Evolutionary conservation across 2,113 vertebrate species (phyloP), one percentile per base, ranked within the genome.

Genomic region (Syrrhaptes paradoxus): DNA sequence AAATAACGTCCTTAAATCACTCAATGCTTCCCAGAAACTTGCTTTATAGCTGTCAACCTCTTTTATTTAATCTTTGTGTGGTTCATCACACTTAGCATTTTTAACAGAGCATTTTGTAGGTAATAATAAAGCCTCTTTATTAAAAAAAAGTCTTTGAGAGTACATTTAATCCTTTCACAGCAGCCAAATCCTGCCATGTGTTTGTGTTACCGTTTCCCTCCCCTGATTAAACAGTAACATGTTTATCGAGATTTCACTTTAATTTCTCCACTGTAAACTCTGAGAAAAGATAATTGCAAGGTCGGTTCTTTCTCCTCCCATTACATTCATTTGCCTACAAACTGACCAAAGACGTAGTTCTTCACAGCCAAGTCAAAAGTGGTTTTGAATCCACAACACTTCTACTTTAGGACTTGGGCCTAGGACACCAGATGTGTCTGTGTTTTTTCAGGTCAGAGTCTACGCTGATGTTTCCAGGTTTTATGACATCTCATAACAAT

Each of bases 211-310:
- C 11, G 62, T 96, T 94, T 82, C 87, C 79, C 87, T 97, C 70
- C 93, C 92, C 76, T 4, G 45, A 97, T 96, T 97, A 91, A 97
- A 97, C 38, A 93, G 67, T 74, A 95, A 97, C 93, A 90, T 86
- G 87, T 88, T 97, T 96, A 95, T 96, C 75, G 16, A 96, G 70
- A 83, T 84, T 94, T 89, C 92, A 88, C 87, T 90, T 95, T 67
- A 93, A 95, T 96, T 96, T 97, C 93, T 95, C 63, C 57, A 82
- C 75, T 29, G 78, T 75, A 84, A 71, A 93, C 82, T 96, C 85
- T 28, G 78, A 80, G 66, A 86, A 95, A 89, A 90, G 61, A 46
- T 85, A 95, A 95, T 73, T 71, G 90, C 92, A 78, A 61, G 29
- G 48, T 38, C 93, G 91, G 25, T 96, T 80, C 59, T 63, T 28